Evolutionary conservation across 2,888 invertebrate genomes (phyloP).

Genomic region (Leucozona laternaria): DNA sequence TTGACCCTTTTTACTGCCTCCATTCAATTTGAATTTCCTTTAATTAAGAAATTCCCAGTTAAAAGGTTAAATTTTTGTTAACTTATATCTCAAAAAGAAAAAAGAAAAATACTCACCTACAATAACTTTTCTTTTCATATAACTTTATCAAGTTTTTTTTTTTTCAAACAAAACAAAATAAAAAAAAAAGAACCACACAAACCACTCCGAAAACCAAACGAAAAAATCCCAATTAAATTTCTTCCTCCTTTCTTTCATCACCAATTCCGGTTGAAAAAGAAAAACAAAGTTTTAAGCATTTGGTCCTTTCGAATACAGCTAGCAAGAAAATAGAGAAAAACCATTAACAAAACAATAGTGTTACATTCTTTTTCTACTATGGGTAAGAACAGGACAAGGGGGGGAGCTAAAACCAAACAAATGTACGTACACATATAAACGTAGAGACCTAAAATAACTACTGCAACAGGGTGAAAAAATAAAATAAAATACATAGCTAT

Average conservation of each 20-base stretch:
- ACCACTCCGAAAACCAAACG: conserved; percentile 47
- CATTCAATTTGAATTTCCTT: conserved; percentile 10
- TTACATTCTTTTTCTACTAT: conserved; percentile 25
- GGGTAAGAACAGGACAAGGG: background rate
- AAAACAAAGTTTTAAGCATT: background rate
- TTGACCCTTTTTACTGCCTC: conserved; percentile 9
- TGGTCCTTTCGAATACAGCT: background rate
- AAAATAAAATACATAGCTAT: too few species aligned
- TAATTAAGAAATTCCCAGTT: conserved; percentile 38
- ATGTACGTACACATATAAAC: too few species aligned
- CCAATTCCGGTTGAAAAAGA: background rate
- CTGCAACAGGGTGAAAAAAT: too few species aligned
- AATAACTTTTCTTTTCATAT: conserved; percentile 24
- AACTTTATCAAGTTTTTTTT: conserved; percentile 28
- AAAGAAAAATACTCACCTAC: background rate
- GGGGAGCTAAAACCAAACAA: conserved; percentile 14
- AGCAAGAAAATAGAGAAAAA: conserved; percentile 21
- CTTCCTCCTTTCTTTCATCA: conserved; percentile 25
- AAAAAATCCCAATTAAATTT: conserved; percentile 71
- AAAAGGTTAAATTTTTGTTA: conserved; percentile 15
- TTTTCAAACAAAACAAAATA: background rate
- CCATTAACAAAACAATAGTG: conserved; percentile 47
- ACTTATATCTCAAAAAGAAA: background rate
- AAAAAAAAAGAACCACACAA: conserved; percentile 30
- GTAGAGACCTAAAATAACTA: background rate